Percentiles rank a stretch among this genome's conserved stretches.
Evolutionary conservation across 2,113 vertebrate genomes (phyloP).

Genomic region (Plotosus lineatus): DNA sequence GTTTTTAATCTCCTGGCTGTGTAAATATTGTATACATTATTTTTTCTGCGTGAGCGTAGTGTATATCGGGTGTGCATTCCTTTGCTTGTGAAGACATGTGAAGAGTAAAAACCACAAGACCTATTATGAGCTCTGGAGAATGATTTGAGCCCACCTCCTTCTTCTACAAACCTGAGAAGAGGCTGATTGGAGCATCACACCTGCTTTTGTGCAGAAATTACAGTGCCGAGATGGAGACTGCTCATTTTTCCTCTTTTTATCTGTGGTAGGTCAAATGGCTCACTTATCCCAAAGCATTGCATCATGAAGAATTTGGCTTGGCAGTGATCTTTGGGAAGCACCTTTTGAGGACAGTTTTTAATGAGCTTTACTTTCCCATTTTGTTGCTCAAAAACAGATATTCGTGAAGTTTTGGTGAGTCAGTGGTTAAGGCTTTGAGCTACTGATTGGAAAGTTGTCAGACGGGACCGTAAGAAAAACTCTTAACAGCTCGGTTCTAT

Average conservation of each 20-base stretch:
- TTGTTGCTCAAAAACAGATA: background rate
- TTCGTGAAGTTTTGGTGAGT: background rate
- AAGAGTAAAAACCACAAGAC: constrained; percentile 58
- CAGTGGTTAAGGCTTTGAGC: background rate
- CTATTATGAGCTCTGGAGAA: constrained; percentile 60
- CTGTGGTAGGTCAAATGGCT: constrained; percentile 70
- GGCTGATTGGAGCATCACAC: constrained; percentile 65
- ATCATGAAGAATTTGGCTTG: background rate
- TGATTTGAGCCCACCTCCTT: constrained; percentile 54
- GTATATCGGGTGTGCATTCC: constrained; percentile 55
- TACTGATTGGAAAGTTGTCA: no score
- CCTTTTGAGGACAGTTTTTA: background rate
- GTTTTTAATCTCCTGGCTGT: constrained; percentile 43
- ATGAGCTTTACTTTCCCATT: background rate
- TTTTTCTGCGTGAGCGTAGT: constrained; percentile 15
- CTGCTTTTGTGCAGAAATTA: constrained; percentile 73
- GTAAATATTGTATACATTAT: constrained; percentile 60
- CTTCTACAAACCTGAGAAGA: constrained; percentile 53
- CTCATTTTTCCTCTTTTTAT: constrained; percentile 58
- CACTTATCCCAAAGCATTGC: constrained; percentile 13
- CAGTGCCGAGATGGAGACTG: constrained; percentile 57
- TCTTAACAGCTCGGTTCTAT: background rate
- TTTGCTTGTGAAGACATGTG: constrained; percentile 60
- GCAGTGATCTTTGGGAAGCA: background rate
- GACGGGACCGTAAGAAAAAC: background rate